These are phyloP conservation scores for Crematogaster levior DNA, from an alignment of 2,888 invertebrate genomes.

Conservation along the genomic window DNA sequence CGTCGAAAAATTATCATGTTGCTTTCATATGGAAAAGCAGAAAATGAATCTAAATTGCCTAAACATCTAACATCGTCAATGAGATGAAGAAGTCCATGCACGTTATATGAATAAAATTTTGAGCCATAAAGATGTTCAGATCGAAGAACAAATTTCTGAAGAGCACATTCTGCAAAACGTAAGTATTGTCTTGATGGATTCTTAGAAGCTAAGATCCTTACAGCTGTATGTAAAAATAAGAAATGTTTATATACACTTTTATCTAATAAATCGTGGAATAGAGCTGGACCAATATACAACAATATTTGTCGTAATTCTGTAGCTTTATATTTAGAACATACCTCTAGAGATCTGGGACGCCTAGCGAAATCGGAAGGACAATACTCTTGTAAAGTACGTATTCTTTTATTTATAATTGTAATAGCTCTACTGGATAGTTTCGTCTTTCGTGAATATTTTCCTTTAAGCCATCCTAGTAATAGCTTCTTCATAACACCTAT, in stretches of 20 bases:
- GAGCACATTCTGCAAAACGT: background rate
- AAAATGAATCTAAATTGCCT: no score
- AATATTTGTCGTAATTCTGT: background rate
- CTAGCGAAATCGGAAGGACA: background rate
- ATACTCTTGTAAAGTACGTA: background rate
- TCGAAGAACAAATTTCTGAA: conserved; percentile 10
- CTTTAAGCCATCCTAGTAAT: background rate
- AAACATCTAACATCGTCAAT: background rate
- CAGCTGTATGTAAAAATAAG: conserved; percentile 6
- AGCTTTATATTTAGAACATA: background rate
- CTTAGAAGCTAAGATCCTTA: background rate
- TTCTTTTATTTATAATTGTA: background rate
- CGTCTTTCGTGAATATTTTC: background rate
- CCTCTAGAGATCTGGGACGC: background rate
- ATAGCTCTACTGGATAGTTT: background rate
- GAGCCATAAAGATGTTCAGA: background rate
- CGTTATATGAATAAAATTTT: conserved; percentile 4
- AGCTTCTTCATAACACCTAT: background rate
- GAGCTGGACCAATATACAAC: background rate
- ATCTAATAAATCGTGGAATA: background rate
- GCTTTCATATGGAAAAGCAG: background rate
- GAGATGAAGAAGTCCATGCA: conserved; percentile 2
- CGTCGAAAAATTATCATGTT: background rate
- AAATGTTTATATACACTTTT: background rate
- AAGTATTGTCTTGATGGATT: background rate